Base-by-base conservation (phyloP, 2,888 invertebrate genomes). In the Teinopalpus imperialis region DNA sequence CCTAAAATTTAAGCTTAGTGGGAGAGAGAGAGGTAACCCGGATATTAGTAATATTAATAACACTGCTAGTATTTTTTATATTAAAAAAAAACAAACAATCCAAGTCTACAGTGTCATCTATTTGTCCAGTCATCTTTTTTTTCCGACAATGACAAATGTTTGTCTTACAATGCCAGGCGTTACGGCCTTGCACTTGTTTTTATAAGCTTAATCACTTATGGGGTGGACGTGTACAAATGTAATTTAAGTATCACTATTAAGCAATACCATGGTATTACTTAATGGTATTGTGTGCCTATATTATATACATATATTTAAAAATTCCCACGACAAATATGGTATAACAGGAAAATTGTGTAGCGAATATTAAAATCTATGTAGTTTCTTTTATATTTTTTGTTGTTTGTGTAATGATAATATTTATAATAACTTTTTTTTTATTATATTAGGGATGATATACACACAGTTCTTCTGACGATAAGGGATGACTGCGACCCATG, bases 261-360 rank as follows among this genome's bases (percentile, higher is more conserved):
- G n/a, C n/a, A n/a, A n/a, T n/a, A 16, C 27, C 3, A 12, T 31
- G 12, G 13, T 9, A 30, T 12, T 40, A 23, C 21, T 21, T 23
- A 12, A 13, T 10, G 10, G 16, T 47, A 36, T 23, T 51, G 43
- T 35, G 49, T 43, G 13, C 31, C 30, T 13, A 48, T 49, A 34
- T 49, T 46, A 14, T 24, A 48, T 9, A 12, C 12, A 36, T 31
- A 46, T 12, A 41, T 31, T 42, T n/a, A 7, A 9, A 16, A 41
- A 41, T 81, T 81, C 81, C 65, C 80, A 81, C 80, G 77, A 65
- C 32, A 10, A 12, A 12, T 57, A 62, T 69, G 54, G 63, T 61
- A 77, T 78, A 78, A 74, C 74, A 67, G 75, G 75, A 76, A 80
- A 78, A 80, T 73, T 74, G 69, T 70, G 70, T 72, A 63, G 63